Conservation (phyloP, 2,113 vertebrate species). For the Callipepla californica region DNA sequence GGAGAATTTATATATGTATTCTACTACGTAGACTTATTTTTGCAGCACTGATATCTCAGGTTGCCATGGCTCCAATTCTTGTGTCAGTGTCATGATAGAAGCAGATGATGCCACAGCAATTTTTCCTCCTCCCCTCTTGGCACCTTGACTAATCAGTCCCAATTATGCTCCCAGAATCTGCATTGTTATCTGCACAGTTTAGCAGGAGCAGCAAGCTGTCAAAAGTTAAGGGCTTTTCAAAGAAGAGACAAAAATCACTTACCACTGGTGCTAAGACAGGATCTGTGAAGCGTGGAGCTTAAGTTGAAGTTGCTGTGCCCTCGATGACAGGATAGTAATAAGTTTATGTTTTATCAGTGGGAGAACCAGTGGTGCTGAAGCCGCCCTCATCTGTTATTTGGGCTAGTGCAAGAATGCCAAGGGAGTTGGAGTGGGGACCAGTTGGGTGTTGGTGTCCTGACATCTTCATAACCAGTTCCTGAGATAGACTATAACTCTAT, state of each 20-base stretch:
- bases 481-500: not conserved
- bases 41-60: not conserved
- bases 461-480: not conserved
- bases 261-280: not conserved
- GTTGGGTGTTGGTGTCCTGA: not conserved
- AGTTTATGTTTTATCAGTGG: not conserved
- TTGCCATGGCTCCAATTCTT: not conserved
- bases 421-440: too few species aligned
- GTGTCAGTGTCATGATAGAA: not conserved
- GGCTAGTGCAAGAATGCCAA: not conserved
- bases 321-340: not conserved
- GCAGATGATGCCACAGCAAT: not conserved
- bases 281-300: not conserved
- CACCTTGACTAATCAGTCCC: not conserved
- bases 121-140: not conserved
- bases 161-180: not conserved
- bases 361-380: not conserved
- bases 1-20: not conserved
- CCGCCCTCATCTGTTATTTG: not conserved
- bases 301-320: rapidly evolving
- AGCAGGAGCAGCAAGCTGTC: not conserved
- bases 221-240: not conserved
- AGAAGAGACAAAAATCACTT: not conserved
- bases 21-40: not conserved
- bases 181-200: not conserved